Conservation (phyloP, 2,797 vertebrate genomes). For the Gymnoscopelus braueri region DNA sequence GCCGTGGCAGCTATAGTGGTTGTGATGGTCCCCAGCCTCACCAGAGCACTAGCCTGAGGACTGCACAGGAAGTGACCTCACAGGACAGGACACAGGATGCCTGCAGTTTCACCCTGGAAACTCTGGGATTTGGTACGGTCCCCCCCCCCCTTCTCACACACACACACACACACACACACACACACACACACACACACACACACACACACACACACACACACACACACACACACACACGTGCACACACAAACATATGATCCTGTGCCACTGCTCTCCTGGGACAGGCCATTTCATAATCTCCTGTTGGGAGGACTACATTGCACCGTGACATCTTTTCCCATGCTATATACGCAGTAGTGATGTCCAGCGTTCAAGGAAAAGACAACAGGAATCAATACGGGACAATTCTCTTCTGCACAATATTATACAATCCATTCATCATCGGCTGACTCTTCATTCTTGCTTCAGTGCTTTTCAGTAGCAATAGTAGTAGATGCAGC, state of each 20-base stretch:
- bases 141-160: conserved; percentile 19
- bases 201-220: conserved; percentile 23
- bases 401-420: too few relatives aligned
- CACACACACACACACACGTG: conserved; percentile 17
- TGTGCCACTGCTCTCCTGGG: conserved; percentile 30
- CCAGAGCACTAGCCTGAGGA: conserved; percentile 71
- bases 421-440: too few relatives aligned
- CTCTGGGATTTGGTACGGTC: conserved; percentile 26
- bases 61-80: conserved; percentile 54
- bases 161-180: conserved; percentile 8
- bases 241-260: conserved; percentile 18
- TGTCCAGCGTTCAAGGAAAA: conserved; percentile 22
- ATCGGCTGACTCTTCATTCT: too few relatives aligned
- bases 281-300: conserved; percentile 36
- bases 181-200: conserved; percentile 18
- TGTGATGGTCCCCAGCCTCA: conserved; percentile 78
- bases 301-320: neutral
- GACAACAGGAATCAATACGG: conserved; percentile 4
- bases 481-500: too few relatives aligned
- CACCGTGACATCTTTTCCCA: conserved; percentile 15
- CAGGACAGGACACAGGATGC: neutral
- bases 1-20: conserved; percentile 77
- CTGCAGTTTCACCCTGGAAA: conserved; percentile 19
- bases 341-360: conserved; percentile 15
- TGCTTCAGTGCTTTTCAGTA: too few relatives aligned